These are phyloP conservation scores for Propithecus coquereli DNA, from an alignment of 2,113 vertebrate species.

Conservation along the genomic window DNA sequence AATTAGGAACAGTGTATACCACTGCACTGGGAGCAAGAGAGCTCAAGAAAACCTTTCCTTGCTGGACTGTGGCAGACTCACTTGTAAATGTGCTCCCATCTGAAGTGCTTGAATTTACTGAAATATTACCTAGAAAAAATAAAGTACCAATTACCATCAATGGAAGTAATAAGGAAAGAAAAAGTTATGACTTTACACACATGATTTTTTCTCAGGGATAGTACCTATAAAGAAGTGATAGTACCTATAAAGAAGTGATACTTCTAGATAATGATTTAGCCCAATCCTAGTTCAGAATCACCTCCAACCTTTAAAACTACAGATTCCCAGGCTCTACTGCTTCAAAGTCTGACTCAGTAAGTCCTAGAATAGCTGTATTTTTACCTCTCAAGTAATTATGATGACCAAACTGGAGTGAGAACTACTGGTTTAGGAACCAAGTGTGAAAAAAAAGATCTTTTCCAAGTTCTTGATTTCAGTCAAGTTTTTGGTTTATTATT, in stretches of 20 bases:
- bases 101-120: constrained; percentile 87
- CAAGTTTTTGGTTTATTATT: constrained; percentile 32
- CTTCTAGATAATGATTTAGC: neutral
- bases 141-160: constrained; percentile 50
- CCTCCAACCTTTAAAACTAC: neutral
- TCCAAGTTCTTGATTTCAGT: constrained; percentile 36
- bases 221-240: neutral
- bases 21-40: constrained; percentile 91
- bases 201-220: neutral
- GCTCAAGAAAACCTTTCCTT: constrained; percentile 88
- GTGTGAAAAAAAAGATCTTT: neutral
- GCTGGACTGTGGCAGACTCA: constrained; percentile 82
- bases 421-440: constrained; percentile 22
- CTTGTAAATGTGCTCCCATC: constrained; percentile 87
- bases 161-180: neutral
- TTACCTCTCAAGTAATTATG: neutral
- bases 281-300: neutral
- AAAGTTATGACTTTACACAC: neutral
- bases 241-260: neutral
- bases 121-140: constrained; percentile 86
- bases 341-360: neutral
- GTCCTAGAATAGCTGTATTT: neutral
- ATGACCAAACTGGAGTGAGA: neutral
- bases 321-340: neutral
- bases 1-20: constrained; percentile 92